phyloP scores from a whole-genome alignment of 2,113 vertebrate genomes.

The Dicrurus megarhynchus region DNA sequence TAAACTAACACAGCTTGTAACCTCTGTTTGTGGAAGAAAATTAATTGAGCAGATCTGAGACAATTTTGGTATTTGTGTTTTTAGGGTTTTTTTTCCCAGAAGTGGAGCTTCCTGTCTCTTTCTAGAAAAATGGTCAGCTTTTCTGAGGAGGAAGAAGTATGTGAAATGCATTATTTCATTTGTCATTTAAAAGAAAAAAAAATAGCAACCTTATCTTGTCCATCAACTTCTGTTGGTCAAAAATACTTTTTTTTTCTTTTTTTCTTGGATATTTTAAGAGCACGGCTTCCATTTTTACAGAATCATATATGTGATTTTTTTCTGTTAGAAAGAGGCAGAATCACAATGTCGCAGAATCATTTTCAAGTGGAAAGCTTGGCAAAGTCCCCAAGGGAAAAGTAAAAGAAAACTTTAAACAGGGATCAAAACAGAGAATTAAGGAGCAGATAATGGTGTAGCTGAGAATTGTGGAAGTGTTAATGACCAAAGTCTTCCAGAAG shows the following conservation, averaged over 20 bases:
- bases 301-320: background rate
- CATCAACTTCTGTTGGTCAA: background rate
- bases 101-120: background rate
- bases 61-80: background rate
- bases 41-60: background rate
- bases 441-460: background rate
- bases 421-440: background rate
- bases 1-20: background rate
- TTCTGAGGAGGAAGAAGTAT: background rate
- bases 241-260: background rate
- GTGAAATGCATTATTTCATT: background rate
- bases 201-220: background rate
- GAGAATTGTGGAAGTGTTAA: background rate
- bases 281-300: background rate
- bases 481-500: background rate
- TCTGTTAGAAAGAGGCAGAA: background rate
- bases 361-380: background rate
- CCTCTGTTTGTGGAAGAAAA: background rate
- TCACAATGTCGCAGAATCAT: background rate
- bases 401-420: background rate
- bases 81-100: background rate
- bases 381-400: background rate
- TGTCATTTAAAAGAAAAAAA: background rate
- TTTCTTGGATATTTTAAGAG: background rate
- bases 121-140: background rate